Evolutionary conservation across 2,888 invertebrate genomes (phyloP), one percentile per base, ranked within the genome.

Genomic region (Hedychridium roseum): DNA sequence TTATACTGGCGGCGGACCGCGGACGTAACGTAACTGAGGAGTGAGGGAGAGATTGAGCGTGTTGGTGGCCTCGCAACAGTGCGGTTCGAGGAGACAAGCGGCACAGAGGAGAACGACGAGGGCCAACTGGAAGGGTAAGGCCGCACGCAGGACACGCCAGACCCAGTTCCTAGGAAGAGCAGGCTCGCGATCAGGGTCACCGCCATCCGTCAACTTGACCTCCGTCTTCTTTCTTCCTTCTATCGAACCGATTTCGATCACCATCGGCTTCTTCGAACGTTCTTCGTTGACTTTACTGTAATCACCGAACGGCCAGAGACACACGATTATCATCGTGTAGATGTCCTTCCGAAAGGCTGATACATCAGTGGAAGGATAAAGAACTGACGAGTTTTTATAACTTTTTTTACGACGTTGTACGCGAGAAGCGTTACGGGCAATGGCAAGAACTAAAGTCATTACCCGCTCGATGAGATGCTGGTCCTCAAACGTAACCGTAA

Each of bases 1-100:
- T 86, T 84, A 91, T 61, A 90, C 86, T 5, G 92, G 92, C 14
- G 91, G 92, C 7, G 91, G 91, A 54, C 91, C 91, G 50, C 88
- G 85, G n/a, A 91, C 86, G 76, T 92, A 92, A 64, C 89, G 87
- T 45, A 92, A 81, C 69, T 91, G 90, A 3, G 92, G 91, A n/a
- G 88, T 87, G 28, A 92, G 80, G 0, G 89, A 88, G 66, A 90
- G 83, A 40, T 88, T 87, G 56, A 90, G 84, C 43, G 88, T 89
- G 80, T 91, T 90, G 68, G 90, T 83, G 43, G 87, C 85, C 73
- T 91, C 90, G 79, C 91, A 91, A 79, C 91, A 91, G 37, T 88
- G 84, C 3, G 89, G 85, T 65, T 90, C 90, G 14, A 90, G 82
- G 27, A 90, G 82, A 79, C 88, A 91, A 9, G 89, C 89, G 42